Conservation (phyloP, 2,888 invertebrate species). For the Brassicogethes aeneus region DNA sequence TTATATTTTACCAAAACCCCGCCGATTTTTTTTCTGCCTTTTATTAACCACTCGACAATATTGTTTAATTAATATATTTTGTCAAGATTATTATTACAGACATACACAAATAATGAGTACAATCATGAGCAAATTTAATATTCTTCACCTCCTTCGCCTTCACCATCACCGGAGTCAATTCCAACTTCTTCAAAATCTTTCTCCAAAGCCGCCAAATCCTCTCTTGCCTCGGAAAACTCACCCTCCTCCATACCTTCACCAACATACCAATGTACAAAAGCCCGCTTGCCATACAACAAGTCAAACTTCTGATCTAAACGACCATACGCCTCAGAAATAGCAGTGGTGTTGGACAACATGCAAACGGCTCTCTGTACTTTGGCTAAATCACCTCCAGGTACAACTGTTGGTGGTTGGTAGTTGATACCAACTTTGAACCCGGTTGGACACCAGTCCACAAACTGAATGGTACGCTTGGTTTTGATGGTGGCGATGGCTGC, state of each 20-base stretch:
- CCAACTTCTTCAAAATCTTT: slow-evolving; percentile 79
- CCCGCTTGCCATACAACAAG: slow-evolving; percentile 93
- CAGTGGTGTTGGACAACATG: slow-evolving; percentile 95
- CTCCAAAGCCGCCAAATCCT: slow-evolving; percentile 66
- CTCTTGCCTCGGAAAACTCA: slow-evolving; percentile 74
- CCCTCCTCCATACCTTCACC: slow-evolving; percentile 81
- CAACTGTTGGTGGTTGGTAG: slow-evolving; percentile 86
- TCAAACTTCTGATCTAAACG: slow-evolving; percentile 93
- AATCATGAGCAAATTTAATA: slow-evolving; percentile 41
- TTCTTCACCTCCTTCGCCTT: slow-evolving; percentile 57
- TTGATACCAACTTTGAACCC: slow-evolving; percentile 77
- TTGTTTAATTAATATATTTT: too few relatives aligned
- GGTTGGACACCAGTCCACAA: slow-evolving; percentile 83
- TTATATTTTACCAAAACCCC: too few relatives aligned
- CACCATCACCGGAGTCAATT: slow-evolving; percentile 61
- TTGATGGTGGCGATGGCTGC: slow-evolving; percentile 92
- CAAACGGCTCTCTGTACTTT: slow-evolving; percentile 93
- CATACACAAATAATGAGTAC: too few relatives aligned
- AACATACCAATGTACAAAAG: slow-evolving; percentile 93
- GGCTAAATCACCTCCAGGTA: slow-evolving; percentile 86
- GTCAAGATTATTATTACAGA: too few relatives aligned
- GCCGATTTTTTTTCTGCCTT: too few relatives aligned
- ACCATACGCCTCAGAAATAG: slow-evolving; percentile 94
- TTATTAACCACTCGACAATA: too few relatives aligned
- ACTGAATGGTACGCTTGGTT: slow-evolving; percentile 86